Percentiles rank a stretch among this genome's conserved stretches.
Conservation (phyloP, 2,797 vertebrate genomes). For the Pseudopleuronectes americanus region DNA sequence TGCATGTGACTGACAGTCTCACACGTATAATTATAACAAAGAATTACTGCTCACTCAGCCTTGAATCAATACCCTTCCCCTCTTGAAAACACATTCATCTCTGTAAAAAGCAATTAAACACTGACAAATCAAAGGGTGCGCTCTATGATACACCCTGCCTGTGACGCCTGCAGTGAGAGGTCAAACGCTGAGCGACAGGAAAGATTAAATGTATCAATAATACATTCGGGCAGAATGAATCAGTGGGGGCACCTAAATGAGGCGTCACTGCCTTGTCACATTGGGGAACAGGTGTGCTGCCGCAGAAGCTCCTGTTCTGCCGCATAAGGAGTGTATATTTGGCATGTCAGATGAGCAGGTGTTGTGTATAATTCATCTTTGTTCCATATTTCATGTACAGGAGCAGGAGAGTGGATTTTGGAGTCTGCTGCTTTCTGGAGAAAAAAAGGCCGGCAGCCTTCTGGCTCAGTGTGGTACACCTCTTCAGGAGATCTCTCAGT, state of each 20-base stretch:
- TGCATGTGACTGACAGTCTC: slow-evolving; percentile 55
- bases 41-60: slow-evolving; percentile 59
- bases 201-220: slow-evolving; percentile 80
- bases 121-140: slow-evolving; percentile 61
- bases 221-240: slow-evolving; percentile 69
- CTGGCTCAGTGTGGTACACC: slow-evolving; percentile 34
- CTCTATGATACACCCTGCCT: slow-evolving; percentile 54
- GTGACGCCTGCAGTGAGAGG: slow-evolving; percentile 54
- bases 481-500: slow-evolving; percentile 42
- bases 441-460: slow-evolving; percentile 41
- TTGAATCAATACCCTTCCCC: slow-evolving; percentile 60
- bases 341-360: slow-evolving; percentile 84
- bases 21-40: slow-evolving; percentile 53
- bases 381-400: slow-evolving; percentile 82
- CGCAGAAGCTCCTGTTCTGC: slow-evolving; percentile 57
- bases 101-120: slow-evolving; percentile 66
- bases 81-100: slow-evolving; percentile 54
- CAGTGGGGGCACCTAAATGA: slow-evolving; percentile 67
- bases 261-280: slow-evolving; percentile 69
- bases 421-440: slow-evolving; percentile 41
- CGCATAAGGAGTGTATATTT: slow-evolving; percentile 67
- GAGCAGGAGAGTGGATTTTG: slow-evolving; percentile 55
- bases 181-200: slow-evolving; percentile 68
- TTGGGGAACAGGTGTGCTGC: slow-evolving; percentile 79
- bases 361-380: slow-evolving; percentile 85